Evolutionary conservation across 1,140 invertebrate species (phyloP), one percentile per base, ranked within the genome.

Genomic region (Zaprionus taronus): DNA sequence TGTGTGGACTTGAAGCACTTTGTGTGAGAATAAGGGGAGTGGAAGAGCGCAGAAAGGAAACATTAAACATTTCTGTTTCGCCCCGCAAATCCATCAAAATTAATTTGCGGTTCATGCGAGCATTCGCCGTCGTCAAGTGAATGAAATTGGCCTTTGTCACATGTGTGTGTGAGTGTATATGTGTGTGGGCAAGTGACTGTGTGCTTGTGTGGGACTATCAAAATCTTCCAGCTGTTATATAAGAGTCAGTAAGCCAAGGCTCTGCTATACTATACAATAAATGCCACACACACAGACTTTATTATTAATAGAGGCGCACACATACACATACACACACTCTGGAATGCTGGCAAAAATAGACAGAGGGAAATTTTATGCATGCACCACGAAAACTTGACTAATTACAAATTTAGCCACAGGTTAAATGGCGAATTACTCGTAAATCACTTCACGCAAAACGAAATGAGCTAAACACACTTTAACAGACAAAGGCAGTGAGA

Each of bases 351-450:
- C 68, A 55, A 72, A 77, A 60, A 57, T 55, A 24, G 44, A 61
- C 65, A 61, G 34, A 69, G 66, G 56, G 24, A 77, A 78, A 81
- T 79, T 67, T 75, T 75, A 71, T 81, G 75, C 67, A 79, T 81
- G 76, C 76, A 64, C 72, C 77, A 71, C 67, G 72, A 62, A 78
- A 81, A 79, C 76, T 81, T 81, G 79, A 81, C 79, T 81, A 80
- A 80, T 79, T 79, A 81, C 71, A 81, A 78, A 81, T 75, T 81
- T 81, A 81, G 76, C 79, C 76, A 78, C 79, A 81, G 76, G 78
- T 80, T 80, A 80, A 80, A 80, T 80, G 78, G 70, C 75, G 65
- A 73, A 80, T 78, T 80, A 80, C 75, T 74, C 78, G 78, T 80
- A 80, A 80, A 80, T 80, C 72, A 75, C 72, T 72, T 58, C 55